Percentiles rank a stretch among this genome's conserved stretches.
Conservation (phyloP, 1,140 invertebrate species). For the Eurosta solidaginis region DNA sequence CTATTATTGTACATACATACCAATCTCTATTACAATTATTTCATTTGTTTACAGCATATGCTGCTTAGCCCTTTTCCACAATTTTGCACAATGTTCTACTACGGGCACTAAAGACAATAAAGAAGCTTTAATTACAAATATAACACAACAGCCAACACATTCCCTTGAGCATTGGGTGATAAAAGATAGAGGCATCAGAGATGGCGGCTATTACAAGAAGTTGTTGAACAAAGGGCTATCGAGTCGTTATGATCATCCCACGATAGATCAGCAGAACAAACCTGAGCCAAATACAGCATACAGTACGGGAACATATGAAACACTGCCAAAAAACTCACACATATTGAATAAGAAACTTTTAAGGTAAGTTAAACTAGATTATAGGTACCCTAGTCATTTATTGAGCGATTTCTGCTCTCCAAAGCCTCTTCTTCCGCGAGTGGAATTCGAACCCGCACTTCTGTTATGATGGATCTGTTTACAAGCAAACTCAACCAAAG, state of each 20-base stretch:
- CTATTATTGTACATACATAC: no score
- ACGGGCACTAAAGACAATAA: neutral
- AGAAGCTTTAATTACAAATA: neutral
- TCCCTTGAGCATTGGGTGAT: neutral
- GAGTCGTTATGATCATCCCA: neutral
- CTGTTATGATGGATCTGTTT: neutral
- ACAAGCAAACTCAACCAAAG: neutral
- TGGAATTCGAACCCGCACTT: neutral
- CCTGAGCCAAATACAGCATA: neutral
- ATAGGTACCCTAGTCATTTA: neutral
- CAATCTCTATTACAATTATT: neutral
- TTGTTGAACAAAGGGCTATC: neutral
- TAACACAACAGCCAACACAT: neutral
- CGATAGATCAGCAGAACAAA: neutral
- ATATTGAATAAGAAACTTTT: conserved; percentile 3
- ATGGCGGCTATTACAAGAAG: neutral
- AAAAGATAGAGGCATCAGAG: neutral
- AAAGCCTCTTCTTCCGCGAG: no score
- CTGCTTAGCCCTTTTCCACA: neutral
- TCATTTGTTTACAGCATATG: neutral
- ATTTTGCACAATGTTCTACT: conserved; percentile 18
- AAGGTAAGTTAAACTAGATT: neutral
- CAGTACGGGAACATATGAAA: neutral
- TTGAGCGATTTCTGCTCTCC: neutral
- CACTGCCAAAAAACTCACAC: neutral